Evolutionary conservation across 2,888 invertebrate species (phyloP).

Genomic region (Drosophila borealis): DNA sequence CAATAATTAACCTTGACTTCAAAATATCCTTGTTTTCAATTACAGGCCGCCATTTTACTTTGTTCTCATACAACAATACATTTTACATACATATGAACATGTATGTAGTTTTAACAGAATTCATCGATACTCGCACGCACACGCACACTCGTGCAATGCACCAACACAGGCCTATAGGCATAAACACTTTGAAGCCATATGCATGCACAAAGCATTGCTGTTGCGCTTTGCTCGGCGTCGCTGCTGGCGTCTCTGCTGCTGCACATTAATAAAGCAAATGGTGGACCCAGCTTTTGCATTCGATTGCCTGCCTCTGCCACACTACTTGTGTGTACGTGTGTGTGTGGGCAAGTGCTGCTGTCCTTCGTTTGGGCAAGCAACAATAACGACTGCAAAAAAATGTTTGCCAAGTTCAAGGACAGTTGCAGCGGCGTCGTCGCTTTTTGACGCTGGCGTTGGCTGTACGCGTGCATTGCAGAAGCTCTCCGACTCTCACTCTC

Average conservation of each 20-base stretch:
- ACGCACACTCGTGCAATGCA: not conserved
- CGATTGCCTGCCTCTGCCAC: slow-evolving; percentile 2
- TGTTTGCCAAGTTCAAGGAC: slow-evolving; percentile 79
- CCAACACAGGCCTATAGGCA: slow-evolving; percentile 11
- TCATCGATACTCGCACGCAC: slow-evolving; percentile 23
- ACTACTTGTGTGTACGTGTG: not conserved
- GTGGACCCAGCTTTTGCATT: slow-evolving; percentile 44
- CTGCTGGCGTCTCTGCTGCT: slow-evolving; percentile 42
- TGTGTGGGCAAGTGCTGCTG: slow-evolving; percentile 28
- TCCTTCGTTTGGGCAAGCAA: slow-evolving; percentile 44
- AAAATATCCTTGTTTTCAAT: slow-evolving; percentile 1
- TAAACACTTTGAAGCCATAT: slow-evolving; percentile 49
- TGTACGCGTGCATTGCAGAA: slow-evolving; percentile 62
- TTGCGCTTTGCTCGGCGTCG: slow-evolving; percentile 31
- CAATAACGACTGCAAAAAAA: slow-evolving; percentile 29
- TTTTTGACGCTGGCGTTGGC: slow-evolving; percentile 71
- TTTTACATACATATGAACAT: too few species aligned
- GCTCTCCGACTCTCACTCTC: slow-evolving; percentile 17
- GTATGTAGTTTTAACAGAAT: not conserved
- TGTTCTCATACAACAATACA: not conserved
- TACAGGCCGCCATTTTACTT: slow-evolving; percentile 33
- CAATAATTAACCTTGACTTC: slow-evolving; percentile 4
- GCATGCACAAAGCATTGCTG: slow-evolving; percentile 29
- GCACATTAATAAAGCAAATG: slow-evolving; percentile 52
- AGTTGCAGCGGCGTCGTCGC: slow-evolving; percentile 64